phyloP scores from a whole-genome alignment of 1,140 invertebrate genomes.

The Eubasilissa regina region DNA sequence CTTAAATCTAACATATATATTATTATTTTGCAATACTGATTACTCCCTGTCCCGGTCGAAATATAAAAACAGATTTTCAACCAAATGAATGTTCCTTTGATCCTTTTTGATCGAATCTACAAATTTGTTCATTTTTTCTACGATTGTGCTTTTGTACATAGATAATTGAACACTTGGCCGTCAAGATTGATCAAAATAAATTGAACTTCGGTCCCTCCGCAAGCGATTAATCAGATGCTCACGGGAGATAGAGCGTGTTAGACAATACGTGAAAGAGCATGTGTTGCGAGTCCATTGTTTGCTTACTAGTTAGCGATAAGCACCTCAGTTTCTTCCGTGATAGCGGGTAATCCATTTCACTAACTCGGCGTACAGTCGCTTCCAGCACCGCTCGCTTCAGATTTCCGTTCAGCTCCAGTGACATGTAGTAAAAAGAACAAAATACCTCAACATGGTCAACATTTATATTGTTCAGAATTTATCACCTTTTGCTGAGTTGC shows the following conservation, averaged over 20 bases:
- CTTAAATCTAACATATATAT: no score
- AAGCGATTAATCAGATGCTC: slow-evolving; percentile 38
- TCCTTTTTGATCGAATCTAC: no score
- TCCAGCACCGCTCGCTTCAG: not conserved
- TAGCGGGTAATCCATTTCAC: slow-evolving; percentile 50
- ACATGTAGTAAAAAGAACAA: not conserved
- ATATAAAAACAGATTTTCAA: no score
- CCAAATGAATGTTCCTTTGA: no score
- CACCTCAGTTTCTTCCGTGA: slow-evolving; percentile 38
- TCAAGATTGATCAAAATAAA: slow-evolving; percentile 42
- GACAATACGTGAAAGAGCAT: slow-evolving; percentile 35
- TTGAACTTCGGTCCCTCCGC: slow-evolving; percentile 28
- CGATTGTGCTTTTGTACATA: no score
- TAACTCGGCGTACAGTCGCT: slow-evolving; percentile 17
- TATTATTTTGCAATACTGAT: no score
- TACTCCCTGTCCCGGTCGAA: no score
- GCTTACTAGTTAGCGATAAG: slow-evolving; percentile 48
- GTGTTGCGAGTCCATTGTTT: slow-evolving; percentile 45
- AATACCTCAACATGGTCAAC: not conserved
- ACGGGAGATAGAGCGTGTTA: slow-evolving; percentile 4
- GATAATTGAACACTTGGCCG: slow-evolving; percentile 12
- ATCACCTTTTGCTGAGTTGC: not conserved
- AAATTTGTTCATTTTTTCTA: no score
- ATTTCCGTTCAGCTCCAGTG: slow-evolving; percentile 19
- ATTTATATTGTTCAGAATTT: not conserved